Base-by-base conservation (phyloP, 1,140 invertebrate species). In the Lasioglossum albipes region DNA sequence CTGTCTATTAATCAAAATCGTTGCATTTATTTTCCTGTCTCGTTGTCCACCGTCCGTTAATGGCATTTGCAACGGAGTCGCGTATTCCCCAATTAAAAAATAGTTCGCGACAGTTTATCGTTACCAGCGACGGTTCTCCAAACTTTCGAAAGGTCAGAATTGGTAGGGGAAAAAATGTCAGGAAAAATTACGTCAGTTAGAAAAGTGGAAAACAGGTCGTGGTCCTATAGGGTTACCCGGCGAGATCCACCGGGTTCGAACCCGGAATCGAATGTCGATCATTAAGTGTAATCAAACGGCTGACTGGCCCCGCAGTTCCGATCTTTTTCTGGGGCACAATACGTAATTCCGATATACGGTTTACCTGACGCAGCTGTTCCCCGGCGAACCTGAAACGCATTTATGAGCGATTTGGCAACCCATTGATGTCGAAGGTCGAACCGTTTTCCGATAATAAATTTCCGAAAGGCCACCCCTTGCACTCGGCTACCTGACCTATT, bases 281-380 rank as follows among this genome's bases (percentile, higher is more conserved):
- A 92, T 93, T 91, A 91, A 88, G 84, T 84, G 85, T 92, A 92
- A 93, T 91, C 89, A 90, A 90, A 87, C 89, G 90, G 87, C 79
- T 89, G 91, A 90, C 85, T 85, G 79, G 79, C 68, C 68, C 13
- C 65, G 18, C n/a, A 45, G 65, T 71, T 68, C 75, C 72, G 45
- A 20, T 73, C 81, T 86, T 69, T 81, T 79, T 20, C 36, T 31
- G n/a, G 52, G 36, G 49, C 22, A 42, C 27, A 22, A 64, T 75
- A 68, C 22, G 62, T 20, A 36, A 85, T 66, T 86, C 75, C 76
- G 84, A 79, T 84, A 69, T 71, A 69, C 54, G 76, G 67, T 45
- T 82, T 49, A 81, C 62, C 77, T 36, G 45, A 41, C 59, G 78
- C 83, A 89, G 84, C 90, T 90, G 90, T 81, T 70, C 79, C 71